Base-by-base conservation (phyloP, 2,888 invertebrate species). In the Leptopilina drosophilae region DNA sequence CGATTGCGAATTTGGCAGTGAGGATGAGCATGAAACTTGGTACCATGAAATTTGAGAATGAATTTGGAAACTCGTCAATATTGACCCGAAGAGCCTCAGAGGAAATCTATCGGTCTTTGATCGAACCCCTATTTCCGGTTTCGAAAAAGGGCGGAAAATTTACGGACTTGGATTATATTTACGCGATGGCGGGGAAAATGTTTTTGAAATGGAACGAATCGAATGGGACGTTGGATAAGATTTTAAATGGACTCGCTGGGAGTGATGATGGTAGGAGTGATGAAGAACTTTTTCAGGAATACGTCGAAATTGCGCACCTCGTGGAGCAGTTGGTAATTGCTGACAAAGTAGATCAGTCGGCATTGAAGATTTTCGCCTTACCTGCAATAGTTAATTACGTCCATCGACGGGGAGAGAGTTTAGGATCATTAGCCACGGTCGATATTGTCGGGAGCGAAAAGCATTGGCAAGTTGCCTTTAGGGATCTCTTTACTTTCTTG, bases 1-100 rank as follows among this genome's bases (percentile, higher is more conserved):
- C 59, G 0, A 5, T 59, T 7, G n/a, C 0, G 0, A 14, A 14
- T 15, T 1, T 59, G 1, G 5, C 1, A 7, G 2, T 1, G 1
- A n/a, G 5, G 0, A 7, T 59, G 12, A 59, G 15, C 3, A 0
- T 2, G 5, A 4, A n/a, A n/a, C 6, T 59, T 1, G 1, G 1
- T 14, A 0, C 15, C 6, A 6, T 59, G n/a, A n/a, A 4, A 59
- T 59, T 59, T n/a, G 59, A 59, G 12, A 59, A 59, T 6, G 59
- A 59, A 6, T 59, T 7, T 7, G 59, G 59, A 3, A n/a, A 59
- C 1, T n/a, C n/a, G 5, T 59, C 59, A 2, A 4, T n/a, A 2
- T 15, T 59, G n/a, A n/a, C 6, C 4, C 59, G 2, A n/a, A 5
- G 4, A n/a, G 5, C n/a, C 0, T 4, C 15, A 1, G 15, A 59